Conservation (phyloP, 2,797 vertebrate species). For the Clamator glandarius region DNA sequence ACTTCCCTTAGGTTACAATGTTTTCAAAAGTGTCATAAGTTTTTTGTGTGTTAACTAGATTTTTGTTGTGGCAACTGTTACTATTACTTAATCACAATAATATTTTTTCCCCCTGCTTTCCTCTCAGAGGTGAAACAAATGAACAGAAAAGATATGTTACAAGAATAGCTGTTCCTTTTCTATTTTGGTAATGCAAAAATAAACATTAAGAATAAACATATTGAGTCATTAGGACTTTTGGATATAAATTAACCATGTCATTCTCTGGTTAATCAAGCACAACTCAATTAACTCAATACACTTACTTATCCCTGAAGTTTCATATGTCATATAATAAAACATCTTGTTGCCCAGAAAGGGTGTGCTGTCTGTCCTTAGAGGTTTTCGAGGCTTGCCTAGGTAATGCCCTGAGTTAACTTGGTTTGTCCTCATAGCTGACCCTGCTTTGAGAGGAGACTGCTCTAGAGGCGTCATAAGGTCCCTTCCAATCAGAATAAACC, state of each 20-base stretch:
- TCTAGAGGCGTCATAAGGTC: neutral
- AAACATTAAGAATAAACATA: neutral
- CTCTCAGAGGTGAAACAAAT: neutral
- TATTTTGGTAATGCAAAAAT: neutral
- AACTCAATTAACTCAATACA: neutral
- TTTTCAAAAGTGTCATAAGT: neutral
- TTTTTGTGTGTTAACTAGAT: neutral
- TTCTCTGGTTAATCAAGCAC: neutral
- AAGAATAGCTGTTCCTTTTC: slow-evolving; percentile 40
- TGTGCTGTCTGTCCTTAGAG: neutral
- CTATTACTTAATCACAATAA: slow-evolving; percentile 7
- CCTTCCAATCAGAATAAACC: neutral
- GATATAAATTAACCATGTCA: slow-evolving; percentile 14
- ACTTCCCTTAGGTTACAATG: neutral
- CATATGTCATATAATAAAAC: neutral
- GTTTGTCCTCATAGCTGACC: neutral
- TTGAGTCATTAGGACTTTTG: neutral
- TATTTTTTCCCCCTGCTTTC: neutral
- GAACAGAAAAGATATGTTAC: neutral
- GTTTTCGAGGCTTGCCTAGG: neutral
- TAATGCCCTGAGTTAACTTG: neutral
- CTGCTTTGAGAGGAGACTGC: neutral
- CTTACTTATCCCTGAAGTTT: neutral
- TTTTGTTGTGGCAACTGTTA: neutral
- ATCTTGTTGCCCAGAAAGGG: neutral